Conservation (phyloP, 1,140 invertebrate species). For the Whitmania pigra region DNA sequence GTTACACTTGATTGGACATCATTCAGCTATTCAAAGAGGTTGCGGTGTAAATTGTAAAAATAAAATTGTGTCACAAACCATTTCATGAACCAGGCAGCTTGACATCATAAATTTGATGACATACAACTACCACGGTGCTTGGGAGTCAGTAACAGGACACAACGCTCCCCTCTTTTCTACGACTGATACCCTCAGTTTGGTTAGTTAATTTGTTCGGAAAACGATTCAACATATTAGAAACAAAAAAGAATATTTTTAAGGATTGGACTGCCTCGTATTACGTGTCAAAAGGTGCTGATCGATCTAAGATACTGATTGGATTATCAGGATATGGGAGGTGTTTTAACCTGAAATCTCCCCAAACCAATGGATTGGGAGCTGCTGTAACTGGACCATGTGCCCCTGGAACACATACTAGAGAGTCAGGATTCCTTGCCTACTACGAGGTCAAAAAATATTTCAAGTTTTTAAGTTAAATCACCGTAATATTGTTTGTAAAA, state of each 20-base stretch:
- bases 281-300: conserved; percentile 60
- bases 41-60: background rate
- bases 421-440: conserved; percentile 79
- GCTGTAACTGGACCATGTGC: conserved; percentile 56
- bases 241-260: conserved; percentile 25
- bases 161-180: conserved; percentile 63
- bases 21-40: no score
- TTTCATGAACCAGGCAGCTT: conserved; percentile 47
- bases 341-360: conserved; percentile 58
- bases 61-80: background rate
- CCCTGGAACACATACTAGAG: conserved; percentile 67
- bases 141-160: conserved; percentile 58
- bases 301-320: conserved; percentile 67
- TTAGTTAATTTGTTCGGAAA: background rate
- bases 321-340: conserved; percentile 78
- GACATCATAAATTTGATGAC: conserved; percentile 91
- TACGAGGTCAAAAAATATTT: conserved; percentile 56
- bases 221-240: background rate
- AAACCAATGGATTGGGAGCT: conserved; percentile 73
- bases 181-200: background rate
- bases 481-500: background rate
- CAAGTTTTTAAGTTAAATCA: background rate
- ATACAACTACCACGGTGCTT: conserved; percentile 84
- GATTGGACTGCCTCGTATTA: conserved; percentile 46
- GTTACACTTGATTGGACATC: background rate